Evolutionary conservation across 2,113 vertebrate species (phyloP), one percentile per base, ranked within the genome.

Genomic region (Elanus axillaris): DNA sequence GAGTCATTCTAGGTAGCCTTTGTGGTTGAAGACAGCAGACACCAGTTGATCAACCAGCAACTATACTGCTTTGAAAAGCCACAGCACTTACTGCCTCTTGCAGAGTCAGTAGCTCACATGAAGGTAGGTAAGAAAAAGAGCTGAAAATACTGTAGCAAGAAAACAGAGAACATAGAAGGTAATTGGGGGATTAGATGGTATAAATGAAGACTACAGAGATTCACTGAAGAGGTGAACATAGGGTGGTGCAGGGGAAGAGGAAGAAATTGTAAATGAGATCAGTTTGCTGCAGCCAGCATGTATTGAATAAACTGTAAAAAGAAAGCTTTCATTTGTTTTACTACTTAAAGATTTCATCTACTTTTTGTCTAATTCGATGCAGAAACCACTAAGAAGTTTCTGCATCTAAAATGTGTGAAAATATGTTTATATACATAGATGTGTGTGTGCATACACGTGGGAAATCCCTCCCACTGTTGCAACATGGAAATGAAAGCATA

Each of bases 391-490:
- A 71, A 67, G 20, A 53, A 17, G 13, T 69, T 76, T 50, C 29
- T 88, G 5, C 38, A 74, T 43, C 16, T 71, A 66, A 55, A 50
- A 79, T 18, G 5, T 38, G 11, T 27, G 55, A 52, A 52, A 68
- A 43, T 53, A 22, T 48, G 6, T 58, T 45, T 68, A 64, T 36
- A 14, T 55, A 43, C 13, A 21, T 23, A 29, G 3, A 10, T 9
- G 2, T 3, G 11, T 23, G 14, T 22, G 10, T 3, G 4, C 1
- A 0, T 19, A 66, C 16, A 36, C 47, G 59, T 19, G 6, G 34
- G 22, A 81, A 72, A 48, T 73, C 81, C 29, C 16, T 85, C 17
- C 13, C 13, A 34, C 27, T 25, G 16, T 16, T 73, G 48, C 48
- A 89, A 53, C 17, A 27, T 11, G 13, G 52, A 92, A 78, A 63